phyloP scores from a whole-genome alignment of 2,888 invertebrate species.

The Rhimphoctona megacephalus region DNA sequence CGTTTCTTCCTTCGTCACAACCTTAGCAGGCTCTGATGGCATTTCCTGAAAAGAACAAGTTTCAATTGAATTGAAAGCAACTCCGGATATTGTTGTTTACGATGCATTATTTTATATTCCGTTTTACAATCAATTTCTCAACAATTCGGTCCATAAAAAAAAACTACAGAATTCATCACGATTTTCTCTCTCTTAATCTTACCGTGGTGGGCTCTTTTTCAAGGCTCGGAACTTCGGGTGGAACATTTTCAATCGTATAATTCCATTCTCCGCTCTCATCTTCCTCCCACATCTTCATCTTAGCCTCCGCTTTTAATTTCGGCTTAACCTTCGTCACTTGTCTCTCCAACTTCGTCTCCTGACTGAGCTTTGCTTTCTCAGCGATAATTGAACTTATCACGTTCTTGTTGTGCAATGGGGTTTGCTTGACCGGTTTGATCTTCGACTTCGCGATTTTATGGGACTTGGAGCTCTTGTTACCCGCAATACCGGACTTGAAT shows the following conservation, averaged over 20 bases:
- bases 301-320: constrained; percentile 90
- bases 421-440: constrained; percentile 80
- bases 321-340: constrained; percentile 89
- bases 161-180: neutral
- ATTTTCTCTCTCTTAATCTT: constrained; percentile 16
- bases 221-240: constrained; percentile 64
- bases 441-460: constrained; percentile 78
- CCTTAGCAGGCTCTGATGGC: constrained; percentile 10
- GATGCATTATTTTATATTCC: neutral
- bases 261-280: constrained; percentile 86
- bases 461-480: constrained; percentile 75
- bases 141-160: neutral
- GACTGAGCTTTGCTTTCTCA: constrained; percentile 81
- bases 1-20: constrained; percentile 51
- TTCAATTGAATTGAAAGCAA: neutral
- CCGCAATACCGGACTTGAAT: constrained; percentile 76
- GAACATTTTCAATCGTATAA: constrained; percentile 70
- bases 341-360: constrained; percentile 79
- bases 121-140: constrained; percentile 12
- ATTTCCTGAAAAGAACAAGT: constrained; percentile 29
- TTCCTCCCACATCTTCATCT: constrained; percentile 87
- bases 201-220: constrained; percentile 60
- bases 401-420: constrained; percentile 81
- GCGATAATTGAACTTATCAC: constrained; percentile 83
- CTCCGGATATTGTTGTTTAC: neutral